Evolutionary conservation across 92 coral and sea anemone species (phyloP), one percentile per base, ranked within the genome.

Genomic region (Paragorgia papillata): DNA sequence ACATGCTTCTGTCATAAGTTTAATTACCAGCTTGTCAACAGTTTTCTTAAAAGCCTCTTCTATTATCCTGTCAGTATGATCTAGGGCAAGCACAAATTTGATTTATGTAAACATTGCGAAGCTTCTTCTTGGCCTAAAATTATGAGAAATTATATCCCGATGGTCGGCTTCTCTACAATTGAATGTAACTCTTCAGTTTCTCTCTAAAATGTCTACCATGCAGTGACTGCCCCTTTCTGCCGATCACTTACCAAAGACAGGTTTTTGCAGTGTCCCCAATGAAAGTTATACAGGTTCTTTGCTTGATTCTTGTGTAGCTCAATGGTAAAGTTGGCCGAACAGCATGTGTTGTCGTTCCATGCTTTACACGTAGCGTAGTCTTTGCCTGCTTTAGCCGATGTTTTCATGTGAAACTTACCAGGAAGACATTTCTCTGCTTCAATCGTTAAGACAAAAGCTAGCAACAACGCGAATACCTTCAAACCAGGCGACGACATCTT

Each of bases 191-290:
- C n/a, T n/a, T n/a, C n/a, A n/a, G n/a, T n/a, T n/a, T n/a, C n/a
- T n/a, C n/a, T n/a, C n/a, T n/a, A n/a, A n/a, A n/a, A n/a, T n/a
- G n/a, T n/a, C n/a, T n/a, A n/a, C n/a, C n/a, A n/a, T n/a, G n/a
- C n/a, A n/a, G n/a, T n/a, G n/a, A n/a, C n/a, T n/a, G n/a, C n/a
- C n/a, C n/a, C n/a, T n/a, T n/a, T n/a, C n/a, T n/a, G n/a, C n/a
- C n/a, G 43, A 37, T 37, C 10, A 37, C 60, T 76, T 82, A 91
- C 97, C 92, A 78, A 37, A 2, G 91, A 80, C 49, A 92, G 70
- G 65, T 90, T 92, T 2, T 73, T 81, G 76, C 97, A 92, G 55
- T 92, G 96, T 32, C 91, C 69, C 96, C 96, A 92, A 9, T 90
- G 83, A 56, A 92, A 90, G 37, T 90, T 90, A 69, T 91, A 90